Percentiles rank a stretch among this genome's conserved stretches.
Evolutionary conservation across 92 coral and sea anemone genomes (phyloP).

Genomic region (Blastomussa wellsi): DNA sequence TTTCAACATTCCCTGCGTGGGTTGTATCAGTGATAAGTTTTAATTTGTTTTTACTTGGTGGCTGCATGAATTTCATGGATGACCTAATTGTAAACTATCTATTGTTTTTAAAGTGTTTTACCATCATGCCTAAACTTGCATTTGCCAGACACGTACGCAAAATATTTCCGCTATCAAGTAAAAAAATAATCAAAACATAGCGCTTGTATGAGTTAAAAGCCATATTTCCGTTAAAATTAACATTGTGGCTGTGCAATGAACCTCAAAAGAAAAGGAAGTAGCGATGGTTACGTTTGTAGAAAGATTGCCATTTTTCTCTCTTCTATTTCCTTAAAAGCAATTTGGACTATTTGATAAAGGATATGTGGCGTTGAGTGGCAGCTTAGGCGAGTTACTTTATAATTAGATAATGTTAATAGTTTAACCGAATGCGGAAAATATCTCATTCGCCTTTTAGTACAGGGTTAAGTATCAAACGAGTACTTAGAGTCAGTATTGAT

Average conservation of each 20-base stretch:
- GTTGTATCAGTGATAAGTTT: background rate
- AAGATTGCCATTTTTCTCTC: background rate
- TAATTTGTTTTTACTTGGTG: conserved; percentile 22
- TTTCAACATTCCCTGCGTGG: background rate
- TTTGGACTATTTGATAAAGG: background rate
- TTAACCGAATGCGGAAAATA: conserved; percentile 17
- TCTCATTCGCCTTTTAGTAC: conserved; percentile 20
- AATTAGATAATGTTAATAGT: conserved; percentile 18
- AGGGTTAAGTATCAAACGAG: conserved; percentile 5
- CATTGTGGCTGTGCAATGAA: background rate
- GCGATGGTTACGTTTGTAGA: background rate
- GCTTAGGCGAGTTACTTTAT: background rate
- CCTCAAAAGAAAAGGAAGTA: background rate
- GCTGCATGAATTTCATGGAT: conserved; percentile 2
- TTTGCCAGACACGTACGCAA: conserved; percentile 21
- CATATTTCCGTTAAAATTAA: background rate
- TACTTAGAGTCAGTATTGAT: conserved; percentile 9
- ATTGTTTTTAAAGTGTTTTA: conserved; percentile 4
- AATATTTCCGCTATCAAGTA: background rate
- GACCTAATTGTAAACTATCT: background rate
- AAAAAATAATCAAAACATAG: background rate
- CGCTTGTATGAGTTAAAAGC: background rate
- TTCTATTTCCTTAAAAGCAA: background rate
- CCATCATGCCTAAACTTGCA: conserved; percentile 24
- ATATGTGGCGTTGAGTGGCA: background rate